Conservation (phyloP, 2,888 invertebrate genomes). For the Petrolisthes manimaculis region DNA sequence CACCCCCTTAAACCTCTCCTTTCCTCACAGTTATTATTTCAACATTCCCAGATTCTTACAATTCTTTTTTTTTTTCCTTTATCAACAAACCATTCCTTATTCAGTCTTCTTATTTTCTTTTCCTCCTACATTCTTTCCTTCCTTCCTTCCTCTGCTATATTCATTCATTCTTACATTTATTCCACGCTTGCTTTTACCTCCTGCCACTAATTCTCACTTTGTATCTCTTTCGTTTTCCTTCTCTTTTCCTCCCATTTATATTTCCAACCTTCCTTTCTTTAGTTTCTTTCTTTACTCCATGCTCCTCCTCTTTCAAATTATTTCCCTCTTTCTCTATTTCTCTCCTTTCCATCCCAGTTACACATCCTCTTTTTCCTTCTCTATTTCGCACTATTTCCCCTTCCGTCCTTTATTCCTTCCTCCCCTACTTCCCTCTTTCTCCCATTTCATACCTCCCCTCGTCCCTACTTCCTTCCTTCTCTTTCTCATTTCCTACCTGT, state of each 20-base stretch:
- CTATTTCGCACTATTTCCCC: not conserved
- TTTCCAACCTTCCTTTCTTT: not conserved
- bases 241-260: not conserved
- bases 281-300: not conserved
- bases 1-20: not conserved
- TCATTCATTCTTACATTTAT: not conserved
- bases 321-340: not conserved
- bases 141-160: not conserved
- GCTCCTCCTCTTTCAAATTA: not conserved
- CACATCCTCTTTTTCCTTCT: not conserved
- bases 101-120: not conserved
- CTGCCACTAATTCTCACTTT: not conserved
- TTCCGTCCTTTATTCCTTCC: not conserved
- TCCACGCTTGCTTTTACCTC: not conserved
- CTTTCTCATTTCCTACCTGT: not conserved
- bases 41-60: not conserved
- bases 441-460: not conserved
- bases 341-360: not conserved
- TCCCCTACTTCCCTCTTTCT: not conserved
- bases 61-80: not conserved
- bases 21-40: not conserved
- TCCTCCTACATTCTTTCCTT: not conserved
- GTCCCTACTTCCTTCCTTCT: not conserved
- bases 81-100: not conserved
- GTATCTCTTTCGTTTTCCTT: not conserved